Base-by-base conservation (phyloP, 2,888 invertebrate species). In the Lamellibrachia satsuma region DNA sequence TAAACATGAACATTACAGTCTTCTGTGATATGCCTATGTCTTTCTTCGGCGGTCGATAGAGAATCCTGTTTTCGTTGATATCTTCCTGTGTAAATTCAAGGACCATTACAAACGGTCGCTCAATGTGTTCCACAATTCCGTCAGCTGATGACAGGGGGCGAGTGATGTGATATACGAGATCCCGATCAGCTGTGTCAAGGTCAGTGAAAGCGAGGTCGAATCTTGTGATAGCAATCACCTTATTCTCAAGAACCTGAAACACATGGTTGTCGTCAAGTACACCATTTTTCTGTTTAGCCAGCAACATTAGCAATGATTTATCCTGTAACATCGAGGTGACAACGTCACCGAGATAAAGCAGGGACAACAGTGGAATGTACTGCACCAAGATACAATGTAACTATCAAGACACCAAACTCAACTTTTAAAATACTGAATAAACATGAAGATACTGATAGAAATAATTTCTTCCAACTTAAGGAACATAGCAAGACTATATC, bases 51-150 rank as follows among this genome's bases (percentile, higher is more conserved):
- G 96, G 95, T 92, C 96, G 93, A 94, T 96, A 96, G 22, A 95
- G 94, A 52, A 96, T 95, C 75, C 94, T 94, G 92, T 95, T 95
- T 51, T 95, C 94, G 93, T 96, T 95, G 57, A 96, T 94, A 93
- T 96, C 96, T 52, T 95, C 95, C 94, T 95, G 95, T 7, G 95
- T 95, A 93, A 96, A 96, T n/a, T 93, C 93, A 52, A 93, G 92
- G n/a, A 95, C 94, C 3, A 94, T 94, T 52, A 94, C 93, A 93
- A 95, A 95, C 4, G 95, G 95, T 39, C 93, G 93, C 90, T 95
- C 95, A 1, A 95, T 93, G 92, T 95, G 95, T 92, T 96, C 95
- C n/a, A 96, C 90, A 39, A 94, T 93, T 7, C 96, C 96, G 91
- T 95, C 95, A 11, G 93, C 95, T 7, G 94, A 93, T 4, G 94